Percentiles rank a stretch among this genome's conserved stretches.
These are phyloP conservation scores for Amphipyra berbera DNA, from an alignment of 2,888 invertebrate species.

Conservation along the genomic window DNA sequence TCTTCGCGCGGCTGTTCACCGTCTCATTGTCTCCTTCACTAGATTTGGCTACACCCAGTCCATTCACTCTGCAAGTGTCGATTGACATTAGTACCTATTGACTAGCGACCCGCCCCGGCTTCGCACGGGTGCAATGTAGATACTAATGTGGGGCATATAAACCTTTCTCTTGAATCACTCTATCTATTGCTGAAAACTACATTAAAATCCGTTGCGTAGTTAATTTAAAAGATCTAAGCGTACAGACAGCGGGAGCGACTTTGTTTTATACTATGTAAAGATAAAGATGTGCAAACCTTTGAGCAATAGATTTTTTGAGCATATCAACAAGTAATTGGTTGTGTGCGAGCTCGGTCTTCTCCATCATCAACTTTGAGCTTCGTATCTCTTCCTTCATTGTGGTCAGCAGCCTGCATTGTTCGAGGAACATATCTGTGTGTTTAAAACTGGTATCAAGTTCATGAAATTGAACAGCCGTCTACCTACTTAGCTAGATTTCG, in stretches of 20 bases:
- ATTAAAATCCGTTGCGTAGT: no score
- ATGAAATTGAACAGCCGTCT: neutral
- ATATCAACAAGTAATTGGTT: slow-evolving; percentile 67
- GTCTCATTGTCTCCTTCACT: slow-evolving; percentile 21
- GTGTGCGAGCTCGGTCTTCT: slow-evolving; percentile 62
- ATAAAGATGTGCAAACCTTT: no score
- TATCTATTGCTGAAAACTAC: no score
- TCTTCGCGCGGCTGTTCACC: slow-evolving; percentile 65
- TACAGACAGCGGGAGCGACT: no score
- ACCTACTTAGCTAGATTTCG: no score
- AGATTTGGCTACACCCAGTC: slow-evolving; percentile 21
- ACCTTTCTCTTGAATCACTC: no score
- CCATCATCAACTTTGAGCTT: slow-evolving; percentile 64
- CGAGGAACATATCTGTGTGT: slow-evolving; percentile 71
- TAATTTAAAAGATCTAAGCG: no score
- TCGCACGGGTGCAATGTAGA: no score
- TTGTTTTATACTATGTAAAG: no score
- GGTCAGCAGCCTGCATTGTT: slow-evolving; percentile 72
- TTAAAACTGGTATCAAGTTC: neutral
- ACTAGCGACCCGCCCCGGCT: no score
- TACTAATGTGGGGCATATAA: no score
- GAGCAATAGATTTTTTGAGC: slow-evolving; percentile 61
- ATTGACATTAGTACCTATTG: neutral
- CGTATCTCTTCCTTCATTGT: slow-evolving; percentile 73
- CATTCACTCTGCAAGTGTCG: slow-evolving; percentile 38